Evolutionary conservation across 2,888 invertebrate genomes (phyloP).

Genomic region (Aleiodes alternator): DNA sequence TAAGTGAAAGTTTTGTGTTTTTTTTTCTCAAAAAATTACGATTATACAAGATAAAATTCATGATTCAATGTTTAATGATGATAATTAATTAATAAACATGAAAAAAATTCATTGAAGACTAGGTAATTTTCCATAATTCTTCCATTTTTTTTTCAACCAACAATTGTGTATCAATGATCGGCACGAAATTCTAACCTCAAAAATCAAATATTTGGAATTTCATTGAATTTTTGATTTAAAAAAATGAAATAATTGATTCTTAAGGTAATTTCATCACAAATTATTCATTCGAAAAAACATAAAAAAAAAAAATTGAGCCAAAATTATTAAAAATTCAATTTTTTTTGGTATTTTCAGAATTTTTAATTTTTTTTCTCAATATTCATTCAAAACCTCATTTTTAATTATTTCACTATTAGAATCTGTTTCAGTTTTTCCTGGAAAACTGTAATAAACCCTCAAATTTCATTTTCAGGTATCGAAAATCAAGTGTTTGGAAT

Average conservation of each 20-base stretch:
- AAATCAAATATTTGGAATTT: neutral
- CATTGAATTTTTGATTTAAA: neutral
- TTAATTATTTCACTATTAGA: too few relatives aligned
- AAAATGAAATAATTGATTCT: neutral
- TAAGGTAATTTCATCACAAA: neutral
- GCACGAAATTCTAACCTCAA: constrained; percentile 39
- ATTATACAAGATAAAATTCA: neutral
- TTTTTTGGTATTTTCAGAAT: neutral
- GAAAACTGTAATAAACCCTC: too few relatives aligned
- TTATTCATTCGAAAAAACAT: neutral
- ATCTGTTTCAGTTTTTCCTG: too few relatives aligned
- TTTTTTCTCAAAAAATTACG: neutral
- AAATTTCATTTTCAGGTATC: neutral
- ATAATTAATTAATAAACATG: neutral
- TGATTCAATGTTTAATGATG: neutral
- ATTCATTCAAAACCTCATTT: too few relatives aligned
- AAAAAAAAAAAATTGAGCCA: neutral
- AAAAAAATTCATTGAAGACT: neutral
- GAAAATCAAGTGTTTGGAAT: neutral
- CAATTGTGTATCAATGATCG: constrained; percentile 39
- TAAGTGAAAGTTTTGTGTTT: constrained; percentile 23
- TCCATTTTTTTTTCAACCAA: neutral
- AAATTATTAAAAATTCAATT: neutral
- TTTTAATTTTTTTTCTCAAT: too few relatives aligned
- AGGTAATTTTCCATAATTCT: neutral